These are phyloP conservation scores for Dugesia japonica DNA, from an alignment of 2,888 invertebrate species.

Conservation along the genomic window DNA sequence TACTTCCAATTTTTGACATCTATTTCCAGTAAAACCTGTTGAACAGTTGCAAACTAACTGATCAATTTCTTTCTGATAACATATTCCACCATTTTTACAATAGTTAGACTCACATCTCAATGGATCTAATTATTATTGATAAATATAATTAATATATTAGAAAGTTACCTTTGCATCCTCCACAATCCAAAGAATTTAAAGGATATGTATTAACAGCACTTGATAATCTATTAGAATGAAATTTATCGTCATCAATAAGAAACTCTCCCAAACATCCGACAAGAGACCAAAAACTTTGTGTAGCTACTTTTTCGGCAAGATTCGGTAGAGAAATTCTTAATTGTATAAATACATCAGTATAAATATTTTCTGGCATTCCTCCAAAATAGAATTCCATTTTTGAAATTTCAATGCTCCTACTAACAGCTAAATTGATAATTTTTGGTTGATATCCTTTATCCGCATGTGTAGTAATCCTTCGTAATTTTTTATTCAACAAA, in stretches of 20 bases:
- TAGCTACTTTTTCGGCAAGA: neutral
- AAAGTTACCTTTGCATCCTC: neutral
- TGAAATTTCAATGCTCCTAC: neutral
- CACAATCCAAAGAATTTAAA: neutral
- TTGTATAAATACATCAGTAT: neutral
- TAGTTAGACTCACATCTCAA: neutral
- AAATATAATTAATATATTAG: neutral
- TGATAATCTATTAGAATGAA: neutral
- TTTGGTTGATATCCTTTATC: neutral
- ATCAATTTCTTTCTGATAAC: neutral
- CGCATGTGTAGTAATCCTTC: neutral
- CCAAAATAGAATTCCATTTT: slow-evolving; percentile 10
- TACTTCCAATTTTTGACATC: slow-evolving; percentile 17
- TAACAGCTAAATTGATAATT: neutral
- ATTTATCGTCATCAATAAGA: neutral
- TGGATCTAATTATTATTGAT: neutral
- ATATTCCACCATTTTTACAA: neutral
- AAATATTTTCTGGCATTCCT: neutral
- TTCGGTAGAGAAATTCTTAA: neutral
- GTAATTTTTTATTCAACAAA: neutral
- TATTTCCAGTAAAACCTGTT: slow-evolving; percentile 22
- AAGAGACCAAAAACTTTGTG: neutral
- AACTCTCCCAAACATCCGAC: slow-evolving; percentile 7
- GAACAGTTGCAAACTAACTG: neutral
- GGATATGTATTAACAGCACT: neutral